Base-by-base conservation (phyloP, 2,888 invertebrate genomes). In the Cephonodes hylas region DNA sequence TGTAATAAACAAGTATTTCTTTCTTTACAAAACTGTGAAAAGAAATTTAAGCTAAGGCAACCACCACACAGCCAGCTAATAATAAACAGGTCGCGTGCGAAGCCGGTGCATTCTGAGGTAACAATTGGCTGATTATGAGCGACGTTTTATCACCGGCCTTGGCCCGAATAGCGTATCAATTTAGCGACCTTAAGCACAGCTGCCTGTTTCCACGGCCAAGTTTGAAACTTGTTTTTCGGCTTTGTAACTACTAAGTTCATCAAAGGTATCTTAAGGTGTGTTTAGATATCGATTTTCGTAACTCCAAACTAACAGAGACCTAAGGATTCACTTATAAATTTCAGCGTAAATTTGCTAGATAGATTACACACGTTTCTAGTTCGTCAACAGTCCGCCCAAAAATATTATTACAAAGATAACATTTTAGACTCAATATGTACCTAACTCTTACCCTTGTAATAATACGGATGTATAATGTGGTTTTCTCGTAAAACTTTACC, bases 121-220 rank as follows among this genome's bases (percentile, higher is more conserved):
- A 53, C 53, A 53, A 53, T 53, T 31, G 53, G 4, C 53, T 53
- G 53, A 53, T 53, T 53, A 53, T 18, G 18, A 31, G 23, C 22
- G 22, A 25, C 48, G 15, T 27, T 53, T 53, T 18, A 53, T 4
- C 31, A 53, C 1, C 31, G 10, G 8, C 53, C 31, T 53, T 53
- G 53, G 53, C 31, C 53, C 31, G 10, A 27, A 53, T 46, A 23
- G 8, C 18, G 18, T 31, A 10, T 31, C 31, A 31, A 53, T 31
- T 22, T n/a, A n/a, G 25, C 48, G 3, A 48, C 48, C 27, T 38
- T 13, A 8, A 7, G 3, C 15, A 10, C 20, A 22, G 22, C 44
- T 45, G 42, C n/a, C 48, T 7, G 27, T 27, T 31, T 53, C 27
- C 15, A 27, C n/a, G 38, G 34, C 10, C n/a, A 38, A 53, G 18